Evolutionary conservation across 2,888 invertebrate species (phyloP).

Genomic region (Plagodis pulveraria): DNA sequence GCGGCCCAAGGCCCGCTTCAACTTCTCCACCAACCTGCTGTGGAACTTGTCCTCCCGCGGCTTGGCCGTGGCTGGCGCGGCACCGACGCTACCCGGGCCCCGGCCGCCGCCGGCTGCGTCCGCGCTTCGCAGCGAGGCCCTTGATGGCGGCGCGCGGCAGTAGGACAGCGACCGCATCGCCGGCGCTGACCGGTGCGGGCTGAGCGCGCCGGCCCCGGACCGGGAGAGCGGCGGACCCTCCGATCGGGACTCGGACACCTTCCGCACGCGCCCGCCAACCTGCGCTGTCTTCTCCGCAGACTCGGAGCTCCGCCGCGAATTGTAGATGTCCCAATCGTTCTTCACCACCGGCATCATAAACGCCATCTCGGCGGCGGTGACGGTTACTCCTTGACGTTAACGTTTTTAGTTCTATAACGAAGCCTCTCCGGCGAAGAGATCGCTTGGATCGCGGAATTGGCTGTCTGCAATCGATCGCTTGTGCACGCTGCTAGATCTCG

Average conservation of each 20-base stretch:
- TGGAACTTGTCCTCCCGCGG: conserved; percentile 89
- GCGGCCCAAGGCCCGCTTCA: conserved; percentile 88
- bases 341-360: conserved; percentile 98
- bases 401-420: conserved; percentile 71
- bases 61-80: conserved; percentile 79
- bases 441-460: conserved; percentile 56
- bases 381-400: conserved; percentile 72
- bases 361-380: conserved; percentile 88
- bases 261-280: conserved; percentile 83
- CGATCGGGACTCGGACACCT: conserved; percentile 90
- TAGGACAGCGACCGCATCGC: conserved; percentile 85
- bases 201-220: conserved; percentile 64
- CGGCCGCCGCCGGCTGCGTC: conserved; percentile 87
- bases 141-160: conserved; percentile 82
- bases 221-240: conserved; percentile 87
- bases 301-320: conserved; percentile 92
- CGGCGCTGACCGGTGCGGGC: conserved; percentile 88
- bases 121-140: conserved; percentile 84
- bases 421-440: conserved; percentile 51
- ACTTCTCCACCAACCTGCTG: conserved; percentile 91
- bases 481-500: conserved; percentile 36
- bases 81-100: conserved; percentile 85
- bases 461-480: conserved; percentile 38
- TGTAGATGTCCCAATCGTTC: conserved; percentile 97
- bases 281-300: conserved; percentile 74